These are phyloP conservation scores for Drosophila lacteicornis DNA, from an alignment of 1,140 invertebrate species.

Conservation along the genomic window DNA sequence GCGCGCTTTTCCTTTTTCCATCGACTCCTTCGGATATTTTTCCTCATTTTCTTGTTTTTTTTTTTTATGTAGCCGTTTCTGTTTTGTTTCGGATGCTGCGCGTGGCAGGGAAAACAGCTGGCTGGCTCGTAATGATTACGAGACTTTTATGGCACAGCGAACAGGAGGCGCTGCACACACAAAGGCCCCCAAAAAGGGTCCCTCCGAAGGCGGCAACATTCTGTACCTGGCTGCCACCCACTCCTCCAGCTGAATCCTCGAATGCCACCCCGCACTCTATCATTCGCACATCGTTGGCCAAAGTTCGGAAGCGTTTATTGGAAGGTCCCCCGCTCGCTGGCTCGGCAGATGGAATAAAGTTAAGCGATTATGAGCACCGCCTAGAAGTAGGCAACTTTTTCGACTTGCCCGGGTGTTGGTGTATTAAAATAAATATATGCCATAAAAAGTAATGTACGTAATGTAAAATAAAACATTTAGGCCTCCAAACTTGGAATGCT, in stretches of 20 bases:
- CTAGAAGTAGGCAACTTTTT: slow-evolving; percentile 69
- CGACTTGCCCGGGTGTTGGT: background rate
- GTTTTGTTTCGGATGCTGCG: slow-evolving; percentile 62
- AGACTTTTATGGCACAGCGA: slow-evolving; percentile 60
- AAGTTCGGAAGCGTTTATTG: slow-evolving; percentile 75
- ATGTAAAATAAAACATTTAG: slow-evolving; percentile 50
- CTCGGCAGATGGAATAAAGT: slow-evolving; percentile 49
- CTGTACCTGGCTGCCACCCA: slow-evolving; percentile 29
- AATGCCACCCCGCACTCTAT: slow-evolving; percentile 58
- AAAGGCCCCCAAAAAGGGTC: slow-evolving; percentile 42
- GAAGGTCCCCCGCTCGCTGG: slow-evolving; percentile 35
- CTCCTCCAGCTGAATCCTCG: slow-evolving; percentile 1
- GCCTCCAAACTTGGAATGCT: slow-evolving; percentile 11
- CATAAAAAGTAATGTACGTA: slow-evolving; percentile 56
- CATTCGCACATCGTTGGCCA: slow-evolving; percentile 78
- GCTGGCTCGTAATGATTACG: slow-evolving; percentile 79
- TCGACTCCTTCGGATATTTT: slow-evolving; percentile 24
- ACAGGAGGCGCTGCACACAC: slow-evolving; percentile 22
- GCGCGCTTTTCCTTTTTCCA: slow-evolving; percentile 29
- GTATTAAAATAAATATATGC: slow-evolving; percentile 57
- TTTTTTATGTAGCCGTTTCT: slow-evolving; percentile 43
- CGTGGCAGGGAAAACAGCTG: slow-evolving; percentile 74
- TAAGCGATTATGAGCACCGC: slow-evolving; percentile 55
- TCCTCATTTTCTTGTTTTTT: background rate
- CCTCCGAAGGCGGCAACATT: slow-evolving; percentile 18